These are phyloP conservation scores for Strigamia crassipes DNA, from an alignment of 2,888 invertebrate genomes.

Conservation along the genomic window DNA sequence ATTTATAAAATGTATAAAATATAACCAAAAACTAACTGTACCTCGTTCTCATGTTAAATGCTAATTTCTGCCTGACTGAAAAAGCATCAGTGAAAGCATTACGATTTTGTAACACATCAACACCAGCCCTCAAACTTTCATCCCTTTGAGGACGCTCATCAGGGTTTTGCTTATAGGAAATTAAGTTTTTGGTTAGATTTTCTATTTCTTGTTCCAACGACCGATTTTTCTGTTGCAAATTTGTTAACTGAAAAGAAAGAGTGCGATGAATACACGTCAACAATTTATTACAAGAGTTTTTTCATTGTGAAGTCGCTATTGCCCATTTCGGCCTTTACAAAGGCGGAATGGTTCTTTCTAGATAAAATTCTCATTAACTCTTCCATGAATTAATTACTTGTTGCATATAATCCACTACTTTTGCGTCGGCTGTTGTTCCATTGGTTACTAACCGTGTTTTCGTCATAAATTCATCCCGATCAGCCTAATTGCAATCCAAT, in stretches of 20 bases:
- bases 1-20: neutral
- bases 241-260: neutral
- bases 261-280: neutral
- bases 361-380: neutral
- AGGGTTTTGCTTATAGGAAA: neutral
- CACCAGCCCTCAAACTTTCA: neutral
- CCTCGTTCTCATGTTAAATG: neutral
- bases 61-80: slow-evolving; percentile 23
- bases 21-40: neutral
- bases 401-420: neutral
- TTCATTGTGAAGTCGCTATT: neutral
- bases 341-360: too few species aligned
- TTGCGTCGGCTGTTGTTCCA: neutral
- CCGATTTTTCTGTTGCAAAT: neutral
- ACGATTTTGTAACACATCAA: neutral
- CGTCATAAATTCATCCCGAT: neutral
- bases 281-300: neutral
- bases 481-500: neutral
- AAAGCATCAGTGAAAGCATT: neutral
- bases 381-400: neutral
- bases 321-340: too few species aligned
- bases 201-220: neutral
- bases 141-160: neutral
- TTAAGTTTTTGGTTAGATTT: neutral
- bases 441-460: neutral